Base-by-base conservation (phyloP, 1,140 invertebrate genomes). In the Drosophila truncata region DNA sequence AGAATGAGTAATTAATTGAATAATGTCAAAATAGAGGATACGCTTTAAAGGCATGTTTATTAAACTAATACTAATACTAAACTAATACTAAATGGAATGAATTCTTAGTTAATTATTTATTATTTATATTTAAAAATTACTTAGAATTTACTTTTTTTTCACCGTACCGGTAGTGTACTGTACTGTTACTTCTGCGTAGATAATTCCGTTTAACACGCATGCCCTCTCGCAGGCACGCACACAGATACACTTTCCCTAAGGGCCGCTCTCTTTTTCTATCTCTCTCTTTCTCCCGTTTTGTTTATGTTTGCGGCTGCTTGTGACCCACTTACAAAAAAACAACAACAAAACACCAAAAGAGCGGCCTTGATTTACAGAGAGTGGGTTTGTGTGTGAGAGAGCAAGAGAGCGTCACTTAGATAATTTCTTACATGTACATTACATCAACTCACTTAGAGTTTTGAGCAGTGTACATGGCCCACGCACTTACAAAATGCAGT, bases 261-360 rank as follows among this genome's bases (percentile, higher is more conserved):
- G 47, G 35, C 20, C 27, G 65, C 82, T 63, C 27, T 27, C 27
- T 29, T 29, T 27, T 37, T 33, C 8, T 46, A 20, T 41, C 62
- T 52, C 50, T 46, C 61, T 57, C 50, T 20, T 25, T 60, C 29
- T 39, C 23, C 37, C 62, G 44, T 67, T 78, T 60, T 87, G 84
- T 88, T 87, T 87, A 80, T 87, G 84, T 78, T 85, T 87, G 55
- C 31, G 67, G 65, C 50, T 67, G 82, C 49, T 73, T 67, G 42
- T 87, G 83, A 87, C 83, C 83, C 71, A 86, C 49, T 72, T 87
- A 74, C 66, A 18, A 66, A 76, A 75, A 65, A 50, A 55, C 35
- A 67, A 37, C n/a, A 37, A 69, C 18, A 65, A 64, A 42, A 49
- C 52, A 11, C 37, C 13, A 5, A 10, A 6, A n/a, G 62, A 25